These are phyloP conservation scores for Ailuropoda melanoleuca DNA, from an alignment of 2,113 vertebrate genomes.

Conservation along the genomic window DNA sequence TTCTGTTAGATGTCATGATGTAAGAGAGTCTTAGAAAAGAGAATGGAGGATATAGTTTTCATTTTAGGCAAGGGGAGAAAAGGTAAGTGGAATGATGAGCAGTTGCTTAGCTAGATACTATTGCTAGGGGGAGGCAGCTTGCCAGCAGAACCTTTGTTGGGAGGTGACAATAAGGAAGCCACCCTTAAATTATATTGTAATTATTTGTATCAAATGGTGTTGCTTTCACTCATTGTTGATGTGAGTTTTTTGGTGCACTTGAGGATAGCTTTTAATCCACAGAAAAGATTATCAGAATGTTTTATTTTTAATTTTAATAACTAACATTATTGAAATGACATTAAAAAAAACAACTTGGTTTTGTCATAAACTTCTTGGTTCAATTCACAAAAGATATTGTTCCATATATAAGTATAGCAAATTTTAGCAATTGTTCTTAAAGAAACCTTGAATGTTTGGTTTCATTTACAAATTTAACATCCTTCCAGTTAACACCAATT, in stretches of 20 bases:
- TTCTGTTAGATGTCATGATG: background rate
- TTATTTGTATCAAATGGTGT: background rate
- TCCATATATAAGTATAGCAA: background rate
- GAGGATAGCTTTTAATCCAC: background rate
- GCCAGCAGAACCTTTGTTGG: background rate
- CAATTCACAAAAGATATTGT: background rate
- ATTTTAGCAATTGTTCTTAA: background rate
- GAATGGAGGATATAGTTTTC: background rate
- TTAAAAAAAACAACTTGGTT: background rate
- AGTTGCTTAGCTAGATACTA: background rate
- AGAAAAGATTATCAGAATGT: background rate
- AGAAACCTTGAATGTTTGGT: background rate
- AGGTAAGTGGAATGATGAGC: background rate
- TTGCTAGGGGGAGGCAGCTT: background rate
- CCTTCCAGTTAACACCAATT: background rate
- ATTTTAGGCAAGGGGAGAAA: background rate
- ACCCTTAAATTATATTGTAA: background rate
- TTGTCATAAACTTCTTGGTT: background rate
- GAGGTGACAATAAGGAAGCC: background rate
- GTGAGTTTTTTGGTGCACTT: background rate
- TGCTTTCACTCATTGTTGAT: background rate
- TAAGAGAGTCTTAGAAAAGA: background rate
- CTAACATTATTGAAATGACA: background rate
- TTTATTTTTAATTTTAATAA: slow-evolving; percentile 21
- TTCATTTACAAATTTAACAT: background rate